Evolutionary conservation across 2,888 invertebrate species (phyloP), one percentile per base, ranked within the genome.

Genomic region (Lycophotia porphyrea): DNA sequence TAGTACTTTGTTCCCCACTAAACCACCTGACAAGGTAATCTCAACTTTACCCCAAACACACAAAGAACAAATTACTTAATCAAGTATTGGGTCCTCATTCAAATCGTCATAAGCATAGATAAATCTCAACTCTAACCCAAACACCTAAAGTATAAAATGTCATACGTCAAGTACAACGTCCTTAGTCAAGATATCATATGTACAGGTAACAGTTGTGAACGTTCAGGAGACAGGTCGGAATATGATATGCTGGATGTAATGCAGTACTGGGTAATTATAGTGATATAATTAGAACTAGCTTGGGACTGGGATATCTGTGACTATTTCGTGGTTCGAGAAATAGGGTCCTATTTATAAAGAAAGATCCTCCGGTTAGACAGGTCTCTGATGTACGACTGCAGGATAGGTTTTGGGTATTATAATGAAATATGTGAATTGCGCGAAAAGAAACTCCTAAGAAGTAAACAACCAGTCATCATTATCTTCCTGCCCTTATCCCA

Each of bases 181-280:
- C 82, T 82, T 31, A 60, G 49, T 49, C n/a, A 71, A 76, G 74
- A 80, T 80, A 80, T 85, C 74, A 47, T 73, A 74, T 83, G 64
- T 11, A 39, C 78, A 74, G 74, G 74, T 74, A 81, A 81, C 83
- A 85, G 83, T 81, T 77, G 88, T 39, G 63, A 76, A 27, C 65
- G 63, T 55, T 81, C 85, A 76, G 80, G 76, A 81, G 87, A 87
- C 88, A 87, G 84, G 84, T 86, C 55, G 82, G 67, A 87, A 88
- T 70, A 42, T 65, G 71, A 88, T 84, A 87, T 76, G 64, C 39
- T 63, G 61, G 70, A 31, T 73, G 71, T 76, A 78, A 84, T 74
- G 58, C 18, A 47, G 44, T 66, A 66, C 64, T 31, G 15, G 36
- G 8, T 73, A 65, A 67, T 77, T 78, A 55, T 42, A 73, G 74